A percentile compares a stretch with the other conserved stretches of the same genome.
Evolutionary conservation across 2,797 vertebrate species (phyloP).

Genomic region (Rhabdophis nuchalis): DNA sequence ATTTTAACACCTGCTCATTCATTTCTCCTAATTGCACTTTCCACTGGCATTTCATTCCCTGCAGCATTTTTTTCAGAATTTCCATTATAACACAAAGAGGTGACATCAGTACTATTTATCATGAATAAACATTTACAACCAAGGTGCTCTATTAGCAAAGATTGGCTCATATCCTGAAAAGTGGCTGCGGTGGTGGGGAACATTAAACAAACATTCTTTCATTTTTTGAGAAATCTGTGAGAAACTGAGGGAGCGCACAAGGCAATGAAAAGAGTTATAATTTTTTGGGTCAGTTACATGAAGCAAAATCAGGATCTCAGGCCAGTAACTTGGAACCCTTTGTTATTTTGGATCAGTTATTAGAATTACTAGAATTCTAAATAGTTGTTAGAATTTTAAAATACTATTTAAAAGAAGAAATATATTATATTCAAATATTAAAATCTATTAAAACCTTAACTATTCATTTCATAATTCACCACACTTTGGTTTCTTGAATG

Average conservation of each 20-base stretch:
- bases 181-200: fast-evolving
- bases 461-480: background rate
- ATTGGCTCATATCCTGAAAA: background rate
- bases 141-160: background rate
- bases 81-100: background rate
- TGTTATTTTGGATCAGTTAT: background rate
- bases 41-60: background rate
- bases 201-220: background rate
- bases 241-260: background rate
- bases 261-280: background rate
- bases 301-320: constrained; percentile 9
- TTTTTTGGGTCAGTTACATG: background rate
- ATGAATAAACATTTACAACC: background rate
- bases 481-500: background rate
- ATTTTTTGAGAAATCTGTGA: background rate
- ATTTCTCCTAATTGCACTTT: constrained; percentile 3
- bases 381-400: background rate
- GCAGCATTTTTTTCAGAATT: background rate
- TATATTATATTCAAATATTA: background rate
- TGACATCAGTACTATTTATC: background rate
- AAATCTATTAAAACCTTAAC: background rate
- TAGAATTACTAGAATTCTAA: background rate
- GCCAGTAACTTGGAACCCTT: background rate
- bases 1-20: constrained; percentile 26
- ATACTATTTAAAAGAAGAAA: background rate